Conservation (phyloP, 2,113 vertebrate genomes). For the Lichenostomus cassidix region DNA sequence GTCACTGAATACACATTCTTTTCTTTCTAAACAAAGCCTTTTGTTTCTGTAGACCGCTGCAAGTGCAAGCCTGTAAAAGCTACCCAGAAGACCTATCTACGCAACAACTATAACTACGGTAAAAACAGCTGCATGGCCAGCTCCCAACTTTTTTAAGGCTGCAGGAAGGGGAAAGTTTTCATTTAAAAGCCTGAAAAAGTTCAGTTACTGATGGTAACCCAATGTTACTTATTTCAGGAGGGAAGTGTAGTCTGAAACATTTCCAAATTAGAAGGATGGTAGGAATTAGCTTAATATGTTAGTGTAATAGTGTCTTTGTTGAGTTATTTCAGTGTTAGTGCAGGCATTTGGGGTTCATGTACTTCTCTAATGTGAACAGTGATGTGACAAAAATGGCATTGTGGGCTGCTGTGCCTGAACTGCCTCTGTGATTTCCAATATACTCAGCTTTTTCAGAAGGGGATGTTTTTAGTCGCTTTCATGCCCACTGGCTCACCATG, state of each 20-base stretch:
- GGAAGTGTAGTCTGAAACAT: neutral
- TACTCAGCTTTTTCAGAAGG: neutral
- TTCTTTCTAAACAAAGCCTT: neutral
- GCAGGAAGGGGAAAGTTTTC: neutral
- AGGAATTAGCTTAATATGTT: neutral
- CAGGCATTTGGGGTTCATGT: neutral
- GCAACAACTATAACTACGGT: slow-evolving; percentile 99
- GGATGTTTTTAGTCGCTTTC: neutral
- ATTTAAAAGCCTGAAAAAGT: neutral
- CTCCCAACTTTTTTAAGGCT: neutral
- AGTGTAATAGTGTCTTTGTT: neutral
- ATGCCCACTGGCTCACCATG: neutral
- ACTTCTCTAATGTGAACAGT: neutral
- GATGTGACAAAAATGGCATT: neutral
- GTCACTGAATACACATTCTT: neutral
- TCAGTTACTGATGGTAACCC: neutral
- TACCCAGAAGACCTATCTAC: slow-evolving; percentile 84
- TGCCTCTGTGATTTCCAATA: neutral
- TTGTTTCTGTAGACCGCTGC: slow-evolving; percentile 84
- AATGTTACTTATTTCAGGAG: neutral
- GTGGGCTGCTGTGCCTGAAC: neutral
- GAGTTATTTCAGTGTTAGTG: neutral
- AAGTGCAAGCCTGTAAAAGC: slow-evolving; percentile 87
- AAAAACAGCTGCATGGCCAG: slow-evolving; percentile 43
- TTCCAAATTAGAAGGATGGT: neutral